Evolutionary conservation across 2,797 vertebrate species (phyloP).

Genomic region (Eulemur rubriventer): DNA sequence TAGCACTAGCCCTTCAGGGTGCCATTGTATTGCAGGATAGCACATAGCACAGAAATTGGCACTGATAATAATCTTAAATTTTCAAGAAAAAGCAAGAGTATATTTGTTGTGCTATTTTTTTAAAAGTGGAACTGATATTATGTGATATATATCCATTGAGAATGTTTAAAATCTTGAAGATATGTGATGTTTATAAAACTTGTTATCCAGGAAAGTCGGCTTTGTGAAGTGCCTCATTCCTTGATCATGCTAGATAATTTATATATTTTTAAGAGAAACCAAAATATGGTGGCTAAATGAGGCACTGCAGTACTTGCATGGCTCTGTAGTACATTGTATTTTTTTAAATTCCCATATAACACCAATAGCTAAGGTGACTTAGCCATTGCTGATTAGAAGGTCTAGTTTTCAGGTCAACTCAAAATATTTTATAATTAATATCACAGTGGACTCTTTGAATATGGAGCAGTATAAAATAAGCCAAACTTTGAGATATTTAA

Average conservation of each 20-base stretch:
- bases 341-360: conserved; percentile 6
- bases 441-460: not conserved
- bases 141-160: not conserved
- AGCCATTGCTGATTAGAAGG: not conserved
- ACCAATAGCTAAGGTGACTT: not conserved
- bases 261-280: conserved; percentile 37
- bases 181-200: conserved; percentile 23
- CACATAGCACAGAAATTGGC: not conserved
- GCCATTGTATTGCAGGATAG: not conserved
- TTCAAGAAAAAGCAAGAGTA: conserved; percentile 8
- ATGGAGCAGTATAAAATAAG: not conserved
- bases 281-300: conserved; percentile 23
- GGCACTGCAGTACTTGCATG: not conserved
- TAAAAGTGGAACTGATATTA: not conserved
- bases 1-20: not conserved
- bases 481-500: conserved; percentile 28
- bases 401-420: not conserved
- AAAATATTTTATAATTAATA: conserved; percentile 14
- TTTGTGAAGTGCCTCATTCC: conserved; percentile 4
- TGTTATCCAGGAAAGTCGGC: not conserved
- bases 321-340: not conserved
- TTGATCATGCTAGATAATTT: conserved; percentile 30
- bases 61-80: not conserved
- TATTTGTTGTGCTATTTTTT: not conserved
- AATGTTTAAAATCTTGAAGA: conserved; percentile 54